Conservation (phyloP, 2,113 vertebrate species). For the Daphoenositta chrysoptera region DNA sequence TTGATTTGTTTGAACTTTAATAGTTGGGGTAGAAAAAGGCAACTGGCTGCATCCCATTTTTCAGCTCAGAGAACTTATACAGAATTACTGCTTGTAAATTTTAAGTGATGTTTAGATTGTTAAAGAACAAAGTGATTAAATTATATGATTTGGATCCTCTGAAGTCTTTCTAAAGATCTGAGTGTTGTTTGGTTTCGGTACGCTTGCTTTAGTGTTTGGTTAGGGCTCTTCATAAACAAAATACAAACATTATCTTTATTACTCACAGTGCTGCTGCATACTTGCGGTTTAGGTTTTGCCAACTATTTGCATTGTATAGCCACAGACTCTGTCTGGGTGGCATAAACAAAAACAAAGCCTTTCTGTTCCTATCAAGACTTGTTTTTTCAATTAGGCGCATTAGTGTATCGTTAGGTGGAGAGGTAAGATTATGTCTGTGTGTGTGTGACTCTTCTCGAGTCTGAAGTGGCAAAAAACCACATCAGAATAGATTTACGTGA, state of each 20-base stretch:
- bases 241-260: conserved; percentile 63
- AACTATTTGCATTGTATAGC: conserved; percentile 62
- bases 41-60: background rate
- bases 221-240: conserved; percentile 62
- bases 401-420: conserved; percentile 14
- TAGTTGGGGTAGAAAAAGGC: background rate
- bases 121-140: conserved; percentile 41
- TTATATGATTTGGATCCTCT: conserved; percentile 29
- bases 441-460: background rate
- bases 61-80: background rate
- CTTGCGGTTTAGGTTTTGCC: conserved; percentile 64
- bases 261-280: conserved; percentile 53
- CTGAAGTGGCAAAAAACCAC: conserved; percentile 27
- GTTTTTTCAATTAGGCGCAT: conserved; percentile 20
- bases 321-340: conserved; percentile 60
- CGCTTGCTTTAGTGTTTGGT: conserved; percentile 44
- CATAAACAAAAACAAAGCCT: conserved; percentile 59
- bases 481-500: conserved; percentile 2
- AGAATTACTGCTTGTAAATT: conserved; percentile 30
- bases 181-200: conserved; percentile 43
- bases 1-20: conserved; percentile 11
- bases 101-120: conserved; percentile 29
- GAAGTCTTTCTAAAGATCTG: conserved; percentile 41
- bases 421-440: background rate
- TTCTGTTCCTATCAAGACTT: conserved; percentile 59